Evolutionary conservation across 2,888 invertebrate genomes (phyloP).

Genomic region (Megamerina dolium): DNA sequence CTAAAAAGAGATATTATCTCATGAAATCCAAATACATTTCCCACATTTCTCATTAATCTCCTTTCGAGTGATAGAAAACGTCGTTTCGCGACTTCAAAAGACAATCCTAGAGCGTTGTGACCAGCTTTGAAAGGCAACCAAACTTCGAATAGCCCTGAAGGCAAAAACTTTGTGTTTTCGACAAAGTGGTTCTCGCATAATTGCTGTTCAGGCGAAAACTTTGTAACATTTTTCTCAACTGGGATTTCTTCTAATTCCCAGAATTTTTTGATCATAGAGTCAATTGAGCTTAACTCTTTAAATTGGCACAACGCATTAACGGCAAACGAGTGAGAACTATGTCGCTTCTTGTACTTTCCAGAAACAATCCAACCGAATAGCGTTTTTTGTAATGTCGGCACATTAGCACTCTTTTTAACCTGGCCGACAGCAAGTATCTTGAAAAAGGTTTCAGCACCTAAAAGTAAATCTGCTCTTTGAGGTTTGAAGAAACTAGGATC

Average conservation of each 20-base stretch:
- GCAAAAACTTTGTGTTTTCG: constrained; percentile 4
- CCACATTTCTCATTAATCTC: constrained; percentile 9
- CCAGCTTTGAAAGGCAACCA: constrained; percentile 10
- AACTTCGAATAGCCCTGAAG: constrained; percentile 15
- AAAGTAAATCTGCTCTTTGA: constrained; percentile 8
- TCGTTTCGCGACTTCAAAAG: constrained; percentile 14
- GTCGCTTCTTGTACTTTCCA: constrained; percentile 6
- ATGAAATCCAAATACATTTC: constrained; percentile 14
- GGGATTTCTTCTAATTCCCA: constrained; percentile 14
- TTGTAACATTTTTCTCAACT: not conserved
- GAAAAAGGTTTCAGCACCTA: constrained; percentile 7
- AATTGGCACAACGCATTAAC: not conserved
- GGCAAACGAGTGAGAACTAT: too few species aligned
- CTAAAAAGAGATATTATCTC: constrained; percentile 13
- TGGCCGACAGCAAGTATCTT: constrained; percentile 6
- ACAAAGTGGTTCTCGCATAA: constrained; percentile 8
- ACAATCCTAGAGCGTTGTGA: constrained; percentile 10
- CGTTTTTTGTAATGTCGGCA: constrained; percentile 10
- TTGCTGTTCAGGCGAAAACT: constrained; percentile 6
- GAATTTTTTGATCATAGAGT: constrained; percentile 8
- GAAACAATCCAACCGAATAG: constrained; percentile 11
- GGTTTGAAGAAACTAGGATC: constrained; percentile 8
- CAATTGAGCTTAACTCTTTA: not conserved
- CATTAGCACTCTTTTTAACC: constrained; percentile 4
- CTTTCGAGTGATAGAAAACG: constrained; percentile 14